Conservation (phyloP, 2,797 vertebrate species). For the Hippocampus kuda region DNA sequence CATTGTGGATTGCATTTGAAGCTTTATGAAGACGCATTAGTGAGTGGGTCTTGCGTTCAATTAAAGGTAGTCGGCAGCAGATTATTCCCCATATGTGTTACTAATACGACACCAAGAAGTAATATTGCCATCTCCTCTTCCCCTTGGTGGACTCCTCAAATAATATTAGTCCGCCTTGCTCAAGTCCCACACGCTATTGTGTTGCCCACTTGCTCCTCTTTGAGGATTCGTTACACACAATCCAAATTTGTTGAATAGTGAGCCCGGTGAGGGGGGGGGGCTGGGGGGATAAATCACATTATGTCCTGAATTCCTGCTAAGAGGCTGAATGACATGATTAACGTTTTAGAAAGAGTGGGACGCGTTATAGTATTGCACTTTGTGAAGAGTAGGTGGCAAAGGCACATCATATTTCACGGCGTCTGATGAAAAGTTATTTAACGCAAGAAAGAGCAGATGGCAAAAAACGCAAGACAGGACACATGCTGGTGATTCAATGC, state of each 20-base stretch:
- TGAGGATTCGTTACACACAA: slow-evolving; percentile 26
- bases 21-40: neutral
- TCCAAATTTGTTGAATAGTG: slow-evolving; percentile 5
- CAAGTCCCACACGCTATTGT: slow-evolving; percentile 5
- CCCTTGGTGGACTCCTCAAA: slow-evolving; percentile 7
- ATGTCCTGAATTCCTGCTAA: slow-evolving; percentile 16
- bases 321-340: slow-evolving; percentile 23
- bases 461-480: slow-evolving; percentile 6
- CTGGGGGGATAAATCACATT: slow-evolving; percentile 28
- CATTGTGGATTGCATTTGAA: neutral
- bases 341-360: slow-evolving; percentile 4
- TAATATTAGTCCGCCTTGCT: slow-evolving; percentile 11
- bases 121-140: slow-evolving; percentile 1
- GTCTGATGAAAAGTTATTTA: neutral
- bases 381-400: slow-evolving; percentile 9
- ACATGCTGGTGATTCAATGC: neutral
- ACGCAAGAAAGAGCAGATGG: neutral
- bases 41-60: neutral
- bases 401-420: slow-evolving; percentile 6
- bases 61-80: neutral
- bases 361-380: slow-evolving; percentile 23
- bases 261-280: neutral
- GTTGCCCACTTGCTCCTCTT: slow-evolving; percentile 13
- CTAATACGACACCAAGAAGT: slow-evolving; percentile 9
- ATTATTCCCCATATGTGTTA: neutral